phyloP scores from a whole-genome alignment of 2,888 invertebrate genomes.

The Pedicia rivosa region DNA sequence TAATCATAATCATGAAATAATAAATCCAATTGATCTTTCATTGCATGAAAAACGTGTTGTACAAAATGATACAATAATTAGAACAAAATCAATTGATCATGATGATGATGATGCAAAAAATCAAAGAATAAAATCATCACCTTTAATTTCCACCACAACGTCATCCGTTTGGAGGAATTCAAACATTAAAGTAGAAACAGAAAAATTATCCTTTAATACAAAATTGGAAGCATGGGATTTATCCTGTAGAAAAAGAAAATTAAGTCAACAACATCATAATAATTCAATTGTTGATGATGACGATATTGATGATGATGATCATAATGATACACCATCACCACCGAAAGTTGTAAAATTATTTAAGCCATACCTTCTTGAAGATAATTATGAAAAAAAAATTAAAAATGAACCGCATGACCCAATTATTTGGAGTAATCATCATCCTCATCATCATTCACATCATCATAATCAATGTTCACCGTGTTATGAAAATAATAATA shows the following conservation, averaged over 20 bases:
- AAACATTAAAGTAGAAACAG: conserved; percentile 2
- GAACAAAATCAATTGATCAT: background rate
- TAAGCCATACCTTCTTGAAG: conserved; percentile 54
- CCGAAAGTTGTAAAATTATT: conserved; percentile 57
- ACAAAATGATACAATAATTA: background rate
- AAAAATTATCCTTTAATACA: conserved; percentile 7
- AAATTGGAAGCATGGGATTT: conserved; percentile 8
- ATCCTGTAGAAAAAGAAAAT: conserved; percentile 12
- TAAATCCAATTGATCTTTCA: conserved; percentile 1
- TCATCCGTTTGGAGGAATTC: background rate
- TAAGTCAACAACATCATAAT: background rate
- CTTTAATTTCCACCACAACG: background rate
- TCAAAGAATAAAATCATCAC: background rate
- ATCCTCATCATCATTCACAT: conserved; percentile 11
- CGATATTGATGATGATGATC: conserved; percentile 1
- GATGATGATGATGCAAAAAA: background rate
- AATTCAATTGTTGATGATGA: background rate
- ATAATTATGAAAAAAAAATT: conserved; percentile 14
- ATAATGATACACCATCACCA: conserved; percentile 21
- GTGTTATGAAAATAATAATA: conserved; percentile 2
- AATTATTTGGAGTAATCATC: conserved; percentile 27
- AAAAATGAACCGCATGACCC: conserved; percentile 20
- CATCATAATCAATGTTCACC: background rate
- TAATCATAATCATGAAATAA: background rate
- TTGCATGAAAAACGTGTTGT: background rate